Evolutionary conservation across 2,797 vertebrate genomes (phyloP).

Genomic region (Tympanoctomys barrerae): DNA sequence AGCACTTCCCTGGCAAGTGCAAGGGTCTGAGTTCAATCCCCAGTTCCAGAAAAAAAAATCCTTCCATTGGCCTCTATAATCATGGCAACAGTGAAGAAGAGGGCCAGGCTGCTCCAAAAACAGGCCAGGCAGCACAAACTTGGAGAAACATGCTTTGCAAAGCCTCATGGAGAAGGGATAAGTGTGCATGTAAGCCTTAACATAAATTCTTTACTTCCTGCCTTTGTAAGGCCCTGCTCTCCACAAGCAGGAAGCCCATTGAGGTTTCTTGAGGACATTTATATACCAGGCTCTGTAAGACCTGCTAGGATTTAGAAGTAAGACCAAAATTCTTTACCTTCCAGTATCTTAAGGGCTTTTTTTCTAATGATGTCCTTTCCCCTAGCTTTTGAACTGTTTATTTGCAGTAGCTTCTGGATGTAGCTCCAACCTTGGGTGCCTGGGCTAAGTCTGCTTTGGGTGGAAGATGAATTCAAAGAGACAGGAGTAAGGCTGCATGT

Average conservation of each 20-base stretch:
- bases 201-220: not conserved
- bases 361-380: not conserved
- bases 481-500: not conserved
- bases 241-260: not conserved
- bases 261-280: not conserved
- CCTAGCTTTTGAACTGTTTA: not conserved
- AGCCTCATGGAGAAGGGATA: not conserved
- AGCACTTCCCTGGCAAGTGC: too few relatives aligned
- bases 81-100: not conserved
- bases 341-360: slow-evolving; percentile 6
- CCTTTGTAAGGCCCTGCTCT: not conserved
- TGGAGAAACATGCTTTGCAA: not conserved
- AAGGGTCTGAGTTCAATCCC: too few relatives aligned
- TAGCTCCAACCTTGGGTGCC: not conserved
- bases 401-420: slow-evolving; percentile 14
- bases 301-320: not conserved
- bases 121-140: not conserved
- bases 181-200: not conserved
- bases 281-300: not conserved
- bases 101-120: not conserved
- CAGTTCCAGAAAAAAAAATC: too few relatives aligned
- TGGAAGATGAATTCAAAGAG: slow-evolving; percentile 5
- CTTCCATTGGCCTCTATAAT: not conserved
- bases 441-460: not conserved
- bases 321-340: slow-evolving; percentile 19